These are phyloP conservation scores for Alligator mississippiensis DNA, from an alignment of 2,113 vertebrate species.

Conservation along the genomic window DNA sequence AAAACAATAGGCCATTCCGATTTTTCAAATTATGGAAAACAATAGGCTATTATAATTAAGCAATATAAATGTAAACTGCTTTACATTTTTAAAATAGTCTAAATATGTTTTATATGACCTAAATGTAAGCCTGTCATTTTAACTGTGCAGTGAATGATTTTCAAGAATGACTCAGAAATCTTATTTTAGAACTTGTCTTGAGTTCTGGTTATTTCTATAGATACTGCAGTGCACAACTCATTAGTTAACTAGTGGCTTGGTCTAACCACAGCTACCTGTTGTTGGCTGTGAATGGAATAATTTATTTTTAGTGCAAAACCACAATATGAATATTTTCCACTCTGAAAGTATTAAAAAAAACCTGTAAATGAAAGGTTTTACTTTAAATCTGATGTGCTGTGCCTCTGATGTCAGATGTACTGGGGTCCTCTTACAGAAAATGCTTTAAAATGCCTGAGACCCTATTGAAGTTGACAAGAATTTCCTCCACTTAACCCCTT, in stretches of 20 bases:
- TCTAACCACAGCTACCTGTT: conserved; percentile 68
- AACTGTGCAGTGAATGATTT: conserved; percentile 36
- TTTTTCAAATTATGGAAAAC: neutral
- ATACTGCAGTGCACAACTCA: conserved; percentile 53
- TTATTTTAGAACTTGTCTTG: conserved; percentile 57
- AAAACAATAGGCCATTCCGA: neutral
- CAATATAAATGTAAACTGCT: neutral
- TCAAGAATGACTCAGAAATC: conserved; percentile 62
- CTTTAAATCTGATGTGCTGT: conserved; percentile 44
- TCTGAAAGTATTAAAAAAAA: conserved; percentile 46
- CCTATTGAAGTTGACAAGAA: conserved; percentile 60
- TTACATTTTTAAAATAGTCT: neutral
- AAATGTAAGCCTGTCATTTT: conserved; percentile 22
- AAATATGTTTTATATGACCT: neutral
- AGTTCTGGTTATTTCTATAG: conserved; percentile 69
- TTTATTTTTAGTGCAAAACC: conserved; percentile 60
- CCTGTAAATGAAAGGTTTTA: conserved; percentile 56
- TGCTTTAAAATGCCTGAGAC: conserved; percentile 48
- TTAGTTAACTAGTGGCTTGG: conserved; percentile 49
- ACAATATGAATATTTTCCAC: conserved; percentile 70
- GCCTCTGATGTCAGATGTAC: conserved; percentile 50
- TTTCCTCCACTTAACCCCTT: conserved; percentile 66
- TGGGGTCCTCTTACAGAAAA: conserved; percentile 54
- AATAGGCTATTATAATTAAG: neutral
- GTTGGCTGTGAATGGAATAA: conserved; percentile 69